These are phyloP conservation scores for Bellardia bayeri DNA, from an alignment of 2,888 invertebrate species.

Conservation along the genomic window DNA sequence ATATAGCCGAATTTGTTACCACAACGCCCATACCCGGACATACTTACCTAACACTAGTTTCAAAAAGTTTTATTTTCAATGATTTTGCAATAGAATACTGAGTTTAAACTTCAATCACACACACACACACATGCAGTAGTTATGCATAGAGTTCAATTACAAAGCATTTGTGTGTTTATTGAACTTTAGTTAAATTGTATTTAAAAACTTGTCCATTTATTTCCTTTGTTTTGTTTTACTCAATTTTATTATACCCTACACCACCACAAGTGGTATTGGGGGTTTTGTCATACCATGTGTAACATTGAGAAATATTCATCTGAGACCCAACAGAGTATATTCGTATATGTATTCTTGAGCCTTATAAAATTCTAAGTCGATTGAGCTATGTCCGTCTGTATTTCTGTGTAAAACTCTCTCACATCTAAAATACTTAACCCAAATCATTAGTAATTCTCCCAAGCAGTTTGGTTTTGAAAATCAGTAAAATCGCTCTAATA, in stretches of 20 bases:
- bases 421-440: too few relatives aligned
- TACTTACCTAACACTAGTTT: neutral
- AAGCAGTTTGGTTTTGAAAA: too few relatives aligned
- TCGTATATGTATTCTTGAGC: too few relatives aligned
- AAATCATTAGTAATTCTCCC: too few relatives aligned
- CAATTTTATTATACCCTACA: constrained; percentile 18
- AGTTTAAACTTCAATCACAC: constrained; percentile 31
- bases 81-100: constrained; percentile 40
- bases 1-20: neutral
- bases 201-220: constrained; percentile 60
- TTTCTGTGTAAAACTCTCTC: too few relatives aligned
- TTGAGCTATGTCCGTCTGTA: too few relatives aligned
- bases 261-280: too few relatives aligned
- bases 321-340: too few relatives aligned
- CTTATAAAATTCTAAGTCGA: too few relatives aligned
- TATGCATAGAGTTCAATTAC: constrained; percentile 34
- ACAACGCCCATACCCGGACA: neutral
- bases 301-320: too few relatives aligned
- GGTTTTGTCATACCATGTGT: too few relatives aligned
- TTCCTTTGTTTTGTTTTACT: constrained; percentile 14
- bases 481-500: too few relatives aligned
- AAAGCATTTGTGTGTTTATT: constrained; percentile 66
- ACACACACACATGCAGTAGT: neutral
- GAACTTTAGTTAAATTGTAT: constrained; percentile 67
- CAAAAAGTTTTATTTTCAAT: constrained; percentile 28